Evolutionary conservation across 2,113 vertebrate species (phyloP), one percentile per base, ranked within the genome.

Genomic region (Aphyosemion australe): DNA sequence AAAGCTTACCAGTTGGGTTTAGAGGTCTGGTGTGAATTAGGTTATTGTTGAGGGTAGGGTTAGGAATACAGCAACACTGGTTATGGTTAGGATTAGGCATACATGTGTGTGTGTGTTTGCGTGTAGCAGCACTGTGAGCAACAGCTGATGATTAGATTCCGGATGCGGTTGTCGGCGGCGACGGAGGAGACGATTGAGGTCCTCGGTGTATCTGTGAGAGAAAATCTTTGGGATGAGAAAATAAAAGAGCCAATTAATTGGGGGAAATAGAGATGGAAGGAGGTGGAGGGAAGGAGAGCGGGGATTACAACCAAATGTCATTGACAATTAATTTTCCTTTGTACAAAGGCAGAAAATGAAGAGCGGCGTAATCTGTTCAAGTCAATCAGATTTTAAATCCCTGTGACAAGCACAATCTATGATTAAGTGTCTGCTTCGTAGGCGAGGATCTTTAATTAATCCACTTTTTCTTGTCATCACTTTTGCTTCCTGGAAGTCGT

Each of bases 371-470:
- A 86, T 88, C 85, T 86, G 80, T 76, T 86, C 50, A 62, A 88
- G 86, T 87, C 86, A 88, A 82, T 90, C 84, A 87, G 76, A 90
- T 85, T 55, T 39, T 58, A 78, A 84, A 89, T 88, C 82, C 79
- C 70, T 74, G 73, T 72, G 83, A 88, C 84, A 85, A 83, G 84
- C 80, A 20, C 68, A 32, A 82, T 84, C 61, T 83, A 57, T 87
- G 84, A 88, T 87, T 73, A 84, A 85, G 78, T 78, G 75, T 69
- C 83, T 69, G 77, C 76, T 74, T 62, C 26, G 4, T 62, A 31
- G 42, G 42, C 2, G 21, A 73, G 57, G 61, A 71, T 50, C 76
- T 68, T 88, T 90, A 86, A 89, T 90, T 85, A 87, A 83, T 83
- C 73, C 72, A 75, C 84, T 88, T 86, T 85, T 86, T 73, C 66